phyloP scores from a whole-genome alignment of 1,140 invertebrate genomes.

The Paracyclopina nana region DNA sequence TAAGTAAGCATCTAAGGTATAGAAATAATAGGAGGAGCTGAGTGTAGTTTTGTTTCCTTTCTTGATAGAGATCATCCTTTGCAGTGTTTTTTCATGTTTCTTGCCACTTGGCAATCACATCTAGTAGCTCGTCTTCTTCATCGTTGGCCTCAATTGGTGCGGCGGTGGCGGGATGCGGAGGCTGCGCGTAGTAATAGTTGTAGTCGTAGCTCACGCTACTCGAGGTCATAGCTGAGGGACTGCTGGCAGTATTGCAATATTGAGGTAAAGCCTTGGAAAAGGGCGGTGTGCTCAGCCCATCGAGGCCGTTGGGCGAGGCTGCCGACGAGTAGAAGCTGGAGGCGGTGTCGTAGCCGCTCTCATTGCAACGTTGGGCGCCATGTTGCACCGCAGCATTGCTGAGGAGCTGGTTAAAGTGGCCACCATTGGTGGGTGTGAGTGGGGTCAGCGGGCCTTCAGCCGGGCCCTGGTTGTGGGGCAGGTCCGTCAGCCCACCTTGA shows the following conservation, averaged over 20 bases:
- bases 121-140: conserved; percentile 15
- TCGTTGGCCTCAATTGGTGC: not conserved
- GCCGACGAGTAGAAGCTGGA: not conserved
- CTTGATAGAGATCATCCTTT: no score
- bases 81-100: no score
- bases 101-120: conserved; percentile 17
- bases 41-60: no score
- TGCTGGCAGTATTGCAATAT: not conserved
- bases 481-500: no score
- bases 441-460: not conserved
- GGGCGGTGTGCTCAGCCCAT: no score
- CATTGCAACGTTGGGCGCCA: no score
- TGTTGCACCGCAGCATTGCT: no score
- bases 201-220: no score
- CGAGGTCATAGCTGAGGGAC: not conserved
- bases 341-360: conserved; percentile 1
- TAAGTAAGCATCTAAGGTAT: no score
- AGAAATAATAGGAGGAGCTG: no score
- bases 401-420: not conserved
- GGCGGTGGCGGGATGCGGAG: not conserved
- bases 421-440: not conserved
- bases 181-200: no score
- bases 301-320: not conserved
- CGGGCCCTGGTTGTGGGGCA: not conserved
- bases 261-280: not conserved